Evolutionary conservation across 2,888 invertebrate genomes (phyloP).

Genomic region (Charanyca ferruginea): DNA sequence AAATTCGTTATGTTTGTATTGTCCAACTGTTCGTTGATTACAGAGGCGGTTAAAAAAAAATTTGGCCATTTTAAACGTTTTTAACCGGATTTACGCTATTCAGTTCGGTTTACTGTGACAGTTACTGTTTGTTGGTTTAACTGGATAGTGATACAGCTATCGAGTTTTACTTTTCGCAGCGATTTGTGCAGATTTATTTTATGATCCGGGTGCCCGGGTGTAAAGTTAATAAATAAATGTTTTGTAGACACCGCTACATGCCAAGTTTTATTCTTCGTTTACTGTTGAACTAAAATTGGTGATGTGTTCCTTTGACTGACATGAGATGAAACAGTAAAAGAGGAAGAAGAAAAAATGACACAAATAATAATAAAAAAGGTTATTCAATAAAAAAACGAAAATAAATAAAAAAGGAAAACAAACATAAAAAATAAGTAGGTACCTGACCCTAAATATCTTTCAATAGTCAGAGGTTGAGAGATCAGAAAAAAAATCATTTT

Average conservation of each 20-base stretch:
- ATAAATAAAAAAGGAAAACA: too few relatives aligned
- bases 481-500: too few relatives aligned
- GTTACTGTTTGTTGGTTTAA: constrained; percentile 43
- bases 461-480: too few relatives aligned
- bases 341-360: too few relatives aligned
- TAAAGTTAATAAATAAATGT: constrained; percentile 9
- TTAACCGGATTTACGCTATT: constrained; percentile 58
- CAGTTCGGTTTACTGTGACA: constrained; percentile 44
- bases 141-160: constrained; percentile 38
- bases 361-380: too few relatives aligned
- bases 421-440: too few relatives aligned
- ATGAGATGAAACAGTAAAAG: too few relatives aligned
- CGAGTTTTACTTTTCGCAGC: constrained; percentile 24
- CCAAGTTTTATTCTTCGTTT: neutral
- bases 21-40: constrained; percentile 65
- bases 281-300: neutral
- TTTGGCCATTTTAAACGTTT: constrained; percentile 47
- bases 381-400: too few relatives aligned
- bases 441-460: too few relatives aligned
- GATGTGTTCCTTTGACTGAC: neutral
- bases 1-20: constrained; percentile 68
- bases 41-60: constrained; percentile 59
- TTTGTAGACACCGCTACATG: neutral
- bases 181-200: constrained; percentile 28
- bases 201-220: neutral